Evolutionary conservation across 2,888 invertebrate genomes (phyloP), one percentile per base, ranked within the genome.

Genomic region (Pandemis heparana): DNA sequence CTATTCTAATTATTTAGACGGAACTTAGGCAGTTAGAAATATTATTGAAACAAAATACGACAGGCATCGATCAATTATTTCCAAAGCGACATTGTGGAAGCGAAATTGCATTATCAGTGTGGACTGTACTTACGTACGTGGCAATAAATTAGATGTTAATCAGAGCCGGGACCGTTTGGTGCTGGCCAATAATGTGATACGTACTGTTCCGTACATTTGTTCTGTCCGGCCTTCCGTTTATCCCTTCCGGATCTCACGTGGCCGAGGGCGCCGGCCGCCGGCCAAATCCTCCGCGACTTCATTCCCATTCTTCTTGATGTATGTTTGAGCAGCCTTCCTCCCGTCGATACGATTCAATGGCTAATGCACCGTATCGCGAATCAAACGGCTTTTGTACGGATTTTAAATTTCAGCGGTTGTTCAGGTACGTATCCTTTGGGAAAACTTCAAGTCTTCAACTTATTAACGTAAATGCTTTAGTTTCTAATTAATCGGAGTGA

Each of bases 81-180:
- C 46, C 23, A 46, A 23, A 23, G 23, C 23, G 16, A 23, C 51
- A 18, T 56, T 53, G 8, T 41, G 66, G 1, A 39, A 14, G 41
- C n/a, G 38, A 59, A 43, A 51, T 53, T 62, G 16, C 41, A 51
- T 59, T 64, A 69, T 74, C 73, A 38, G 43, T 12, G 43, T 39
- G 78, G 77, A 81, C 78, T 81, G 81, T 81, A 81, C 82, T 82
- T 81, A 81, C 73, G 81, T 82, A 83, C 80, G 84, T 77, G 80
- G 84, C 82, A 79, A 84, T 87, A 87, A 86, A 86, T 86, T 84
- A 82, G 86, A 87, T 86, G 82, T 83, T 83, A 83, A 83, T 84
- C 83, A 77, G 80, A 75, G 77, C 77, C 79, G 71, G 80, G 81
- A 80, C 78, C 82, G 79, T 81, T 83, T 79, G 82, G 82, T 80